Conservation (phyloP, 2,888 invertebrate species). For the Melieria omissa region DNA sequence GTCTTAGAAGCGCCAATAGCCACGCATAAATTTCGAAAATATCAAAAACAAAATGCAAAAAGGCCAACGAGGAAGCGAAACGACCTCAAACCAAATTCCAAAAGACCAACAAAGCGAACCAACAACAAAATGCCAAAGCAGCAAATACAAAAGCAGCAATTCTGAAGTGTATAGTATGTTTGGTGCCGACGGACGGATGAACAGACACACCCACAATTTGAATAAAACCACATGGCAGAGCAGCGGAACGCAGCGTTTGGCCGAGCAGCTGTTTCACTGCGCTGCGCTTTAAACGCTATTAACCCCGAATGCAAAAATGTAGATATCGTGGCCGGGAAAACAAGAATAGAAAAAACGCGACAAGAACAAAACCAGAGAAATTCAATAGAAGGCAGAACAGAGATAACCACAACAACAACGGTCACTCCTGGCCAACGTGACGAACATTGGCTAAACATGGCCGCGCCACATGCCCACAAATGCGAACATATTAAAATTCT, state of each 20-base stretch:
- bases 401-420: background rate
- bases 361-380: background rate
- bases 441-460: background rate
- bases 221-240: background rate
- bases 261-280: background rate
- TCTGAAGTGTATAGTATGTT: too few relatives aligned
- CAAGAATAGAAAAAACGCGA: background rate
- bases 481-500: too few relatives aligned
- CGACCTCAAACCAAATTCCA: conserved; percentile 3
- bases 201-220: background rate
- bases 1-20: conserved; percentile 23
- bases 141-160: too few relatives aligned
- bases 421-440: background rate
- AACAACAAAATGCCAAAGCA: too few relatives aligned
- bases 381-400: background rate
- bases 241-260: background rate
- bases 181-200: background rate
- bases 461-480: too few relatives aligned
- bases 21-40: conserved; percentile 21
- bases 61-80: background rate
- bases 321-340: background rate
- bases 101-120: conserved; percentile 9
- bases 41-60: background rate
- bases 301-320: conserved; percentile 2
- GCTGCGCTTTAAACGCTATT: background rate